Base-by-base conservation (phyloP, 2,888 invertebrate genomes). In the Leptopilina drosophilae region DNA sequence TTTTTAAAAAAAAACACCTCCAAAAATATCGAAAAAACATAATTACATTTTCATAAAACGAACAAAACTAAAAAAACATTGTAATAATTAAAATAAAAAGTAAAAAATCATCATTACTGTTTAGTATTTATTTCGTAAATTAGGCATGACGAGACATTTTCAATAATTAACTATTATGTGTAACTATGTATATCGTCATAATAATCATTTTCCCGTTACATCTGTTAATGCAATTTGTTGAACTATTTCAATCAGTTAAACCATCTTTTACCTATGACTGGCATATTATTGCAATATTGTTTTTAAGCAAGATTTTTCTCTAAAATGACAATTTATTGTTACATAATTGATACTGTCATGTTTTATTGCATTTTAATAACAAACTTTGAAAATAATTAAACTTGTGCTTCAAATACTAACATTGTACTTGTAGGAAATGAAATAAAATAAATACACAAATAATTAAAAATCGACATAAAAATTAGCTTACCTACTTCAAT, bases 291-390 rank as follows among this genome's bases (percentile, higher is more conserved):
- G 12, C 7, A 69, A 26, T 66, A 7, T 33, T 33, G 12, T 20
- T 53, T 53, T 69, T 69, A 69, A 69, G 26, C 53, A n/a, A 7
- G 12, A 69, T 69, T 33, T 26, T 8, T 7, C n/a, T 67, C 46
- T 46, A 12, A 46, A 40, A 15, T 5, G 42, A 42, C 8, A 11
- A 49, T 49, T 49, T 49, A 49, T 9, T 11, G 11, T 49, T 12
- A 49, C 11, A 11, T 42, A 42, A 42, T 42, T 42, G 42, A 49
- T 49, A 49, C 12, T 49, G 11, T 1, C 7, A 46, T 46, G 12
- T 49, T 49, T 49, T 11, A 49, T 49, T 11, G 9, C 49, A 49
- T 12, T 49, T 11, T 49, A 46, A 49, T 49, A 11, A 49, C 33
- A 49, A 9, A 49, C 42, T 11, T 2, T 49, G 12, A 9, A 49